Percentiles rank a stretch among this genome's conserved stretches.
Conservation (phyloP, 1,140 invertebrate genomes). For the Heliconius himera region DNA sequence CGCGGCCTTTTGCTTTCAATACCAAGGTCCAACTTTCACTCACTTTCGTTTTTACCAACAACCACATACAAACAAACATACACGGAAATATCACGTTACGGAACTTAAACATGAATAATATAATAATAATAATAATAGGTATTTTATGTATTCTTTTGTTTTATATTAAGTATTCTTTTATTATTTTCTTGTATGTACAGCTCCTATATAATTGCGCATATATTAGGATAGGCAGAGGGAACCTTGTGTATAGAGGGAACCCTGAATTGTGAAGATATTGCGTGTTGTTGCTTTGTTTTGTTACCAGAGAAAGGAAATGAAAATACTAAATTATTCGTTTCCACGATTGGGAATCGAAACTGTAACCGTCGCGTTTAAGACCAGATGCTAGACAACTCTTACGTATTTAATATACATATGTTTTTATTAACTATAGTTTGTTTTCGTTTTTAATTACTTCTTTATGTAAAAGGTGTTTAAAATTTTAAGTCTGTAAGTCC, state of each 20-base stretch:
- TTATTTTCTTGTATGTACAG: too few relatives aligned
- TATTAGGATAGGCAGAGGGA: too few relatives aligned
- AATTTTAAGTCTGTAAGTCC: too few relatives aligned
- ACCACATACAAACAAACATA: background rate
- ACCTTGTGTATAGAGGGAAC: too few relatives aligned
- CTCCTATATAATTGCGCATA: background rate
- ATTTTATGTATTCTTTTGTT: background rate
- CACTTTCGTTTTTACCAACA: slow-evolving; percentile 43
- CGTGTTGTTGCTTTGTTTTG: too few relatives aligned
- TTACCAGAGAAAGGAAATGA: too few relatives aligned
- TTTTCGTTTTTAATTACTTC: too few relatives aligned
- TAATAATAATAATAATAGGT: background rate
- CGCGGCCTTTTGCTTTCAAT: slow-evolving; percentile 48
- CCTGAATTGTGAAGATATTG: too few relatives aligned
- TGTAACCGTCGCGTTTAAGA: background rate
- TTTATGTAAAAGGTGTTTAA: too few relatives aligned
- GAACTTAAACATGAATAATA: background rate
- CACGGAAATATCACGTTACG: slow-evolving; percentile 29
- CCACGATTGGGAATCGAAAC: background rate
- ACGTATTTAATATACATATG: too few relatives aligned
- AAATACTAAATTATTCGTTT: background rate
- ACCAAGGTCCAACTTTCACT: slow-evolving; percentile 52
- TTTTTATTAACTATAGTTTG: too few relatives aligned
- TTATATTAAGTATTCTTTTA: background rate
- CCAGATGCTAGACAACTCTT: background rate